Conservation (phyloP, 1,140 invertebrate genomes). For the Ectropis grisescens region DNA sequence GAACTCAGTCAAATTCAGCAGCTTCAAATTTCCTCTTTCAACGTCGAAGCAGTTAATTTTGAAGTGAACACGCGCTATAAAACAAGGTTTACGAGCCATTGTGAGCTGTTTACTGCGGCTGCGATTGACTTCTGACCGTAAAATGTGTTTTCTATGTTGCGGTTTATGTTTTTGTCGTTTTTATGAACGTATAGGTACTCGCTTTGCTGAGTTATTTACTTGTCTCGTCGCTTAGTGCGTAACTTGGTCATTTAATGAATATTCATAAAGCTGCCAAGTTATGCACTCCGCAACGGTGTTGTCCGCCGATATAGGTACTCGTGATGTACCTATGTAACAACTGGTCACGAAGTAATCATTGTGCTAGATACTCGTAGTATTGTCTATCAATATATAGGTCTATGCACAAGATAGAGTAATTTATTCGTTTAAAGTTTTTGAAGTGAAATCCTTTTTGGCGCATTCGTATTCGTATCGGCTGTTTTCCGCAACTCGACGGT, state of each 20-base stretch:
- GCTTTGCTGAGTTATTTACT: background rate
- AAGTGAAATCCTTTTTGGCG: too few species aligned
- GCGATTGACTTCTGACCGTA: constrained; percentile 43
- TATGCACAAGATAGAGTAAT: too few species aligned
- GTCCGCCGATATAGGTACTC: background rate
- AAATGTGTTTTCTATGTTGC: constrained; percentile 41
- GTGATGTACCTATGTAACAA: background rate
- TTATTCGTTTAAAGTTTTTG: too few species aligned
- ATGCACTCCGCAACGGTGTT: background rate
- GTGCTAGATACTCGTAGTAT: too few species aligned
- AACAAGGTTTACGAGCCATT: constrained; percentile 44
- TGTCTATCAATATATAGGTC: too few species aligned
- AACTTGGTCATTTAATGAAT: background rate
- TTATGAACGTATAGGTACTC: too few species aligned
- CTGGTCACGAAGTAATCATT: too few species aligned
- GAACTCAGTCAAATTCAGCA: too few species aligned
- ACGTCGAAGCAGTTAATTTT: too few species aligned
- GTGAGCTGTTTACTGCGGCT: constrained; percentile 30
- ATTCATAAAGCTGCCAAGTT: background rate
- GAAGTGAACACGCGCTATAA: constrained; percentile 20
- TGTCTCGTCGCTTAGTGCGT: background rate
- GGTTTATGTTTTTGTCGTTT: constrained; percentile 5
- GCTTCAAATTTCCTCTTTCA: too few species aligned
- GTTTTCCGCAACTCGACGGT: too few species aligned
- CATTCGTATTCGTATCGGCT: too few species aligned